Evolutionary conservation across 2,797 vertebrate species (phyloP), one percentile per base, ranked within the genome.

Genomic region (Gymnoscopelus braueri): DNA sequence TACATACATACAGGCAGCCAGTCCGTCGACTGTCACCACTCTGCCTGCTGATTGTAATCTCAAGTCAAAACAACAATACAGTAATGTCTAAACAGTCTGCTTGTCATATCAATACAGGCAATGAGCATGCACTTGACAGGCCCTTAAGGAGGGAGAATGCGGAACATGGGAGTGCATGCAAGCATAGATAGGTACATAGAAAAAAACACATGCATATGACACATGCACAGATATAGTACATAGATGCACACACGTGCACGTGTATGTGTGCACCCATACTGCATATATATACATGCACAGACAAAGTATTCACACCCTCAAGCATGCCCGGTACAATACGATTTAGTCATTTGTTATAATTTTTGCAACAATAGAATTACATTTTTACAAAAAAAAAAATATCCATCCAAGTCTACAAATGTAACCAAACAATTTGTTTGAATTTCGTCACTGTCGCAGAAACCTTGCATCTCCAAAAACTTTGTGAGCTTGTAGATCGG

Each of bases 1-100:
- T 4, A 29, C 26, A 44, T 15, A 54, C 9, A 44, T 44, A 44
- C 39, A 60, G 32, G n/a, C 63, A 26, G 32, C 8, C 82, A 72
- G 72, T 66, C 73, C 71, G 70, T 81, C 72, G 74, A 47, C 80
- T 81, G 83, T 82, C 88, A 82, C 69, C 74, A 55, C 55, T 72
- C 77, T 80, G 79, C 82, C 83, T 63, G 74, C 74, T 74, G 87
- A 90, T 89, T 75, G 77, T 83, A 84, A 89, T 88, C 87, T 83
- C 82, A 56, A 86, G 72, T 84, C 87, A 87, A 84, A 90, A 89
- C 85, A 91, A 87, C 87, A 89, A 89, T 74, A 70, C 70, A n/a
- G 69, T 72, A 80, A 77, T 84, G 84, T 88, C 86, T 80, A 81
- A 91, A 88, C 81, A 84, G 78, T 68, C 75, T 52, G 59, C 73